Evolutionary conservation across 2,797 vertebrate genomes (phyloP), one percentile per base, ranked within the genome.

Genomic region (Ataeniobius toweri): DNA sequence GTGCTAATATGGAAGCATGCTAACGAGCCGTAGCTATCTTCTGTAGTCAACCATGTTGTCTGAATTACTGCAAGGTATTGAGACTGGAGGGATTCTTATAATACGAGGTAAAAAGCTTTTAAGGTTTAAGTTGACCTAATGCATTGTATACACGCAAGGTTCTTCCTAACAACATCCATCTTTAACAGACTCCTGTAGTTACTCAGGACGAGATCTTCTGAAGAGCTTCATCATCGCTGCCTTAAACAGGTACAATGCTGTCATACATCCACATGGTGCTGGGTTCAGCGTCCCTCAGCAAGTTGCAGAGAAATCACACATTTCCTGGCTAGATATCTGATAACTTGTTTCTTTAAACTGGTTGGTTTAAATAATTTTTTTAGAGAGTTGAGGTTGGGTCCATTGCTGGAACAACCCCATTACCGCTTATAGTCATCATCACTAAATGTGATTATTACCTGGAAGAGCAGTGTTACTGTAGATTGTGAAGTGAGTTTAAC

Each of bases 171-270:
- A 44, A 44, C 24, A 26, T 48, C 44, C 16, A 26, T 5, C 26
- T 68, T 76, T 74, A 55, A 39, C 75, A 97, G 96, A 97, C 90
- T 88, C 90, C 1, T 82, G 81, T 16, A 56, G 44, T 80, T 95
- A 85, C 77, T 93, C 85, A 72, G 96, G 95, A 58, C 93, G 94
- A 50, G 80, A 83, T 51, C 89, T 97, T 75, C 87, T 96, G 26
- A 92, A 90, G 83, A 94, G 95, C 87, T 96, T 95, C 55, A 92
- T 96, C 61, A 90, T 80, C 41, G 90, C 94, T 41, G 92, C 95
- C 0, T 28, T 95, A 26, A 91, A 81, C 80, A 95, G 96, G 96
- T 96, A 88, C 51, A 39, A 24, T 55, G 28, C 31, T 72, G 48
- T 22, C 36, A 65, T 12, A 39, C 59, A 31, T 2, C 2, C 59